Base-by-base conservation (phyloP, 2,888 invertebrate species). In the Meliscaeva auricollis region DNA sequence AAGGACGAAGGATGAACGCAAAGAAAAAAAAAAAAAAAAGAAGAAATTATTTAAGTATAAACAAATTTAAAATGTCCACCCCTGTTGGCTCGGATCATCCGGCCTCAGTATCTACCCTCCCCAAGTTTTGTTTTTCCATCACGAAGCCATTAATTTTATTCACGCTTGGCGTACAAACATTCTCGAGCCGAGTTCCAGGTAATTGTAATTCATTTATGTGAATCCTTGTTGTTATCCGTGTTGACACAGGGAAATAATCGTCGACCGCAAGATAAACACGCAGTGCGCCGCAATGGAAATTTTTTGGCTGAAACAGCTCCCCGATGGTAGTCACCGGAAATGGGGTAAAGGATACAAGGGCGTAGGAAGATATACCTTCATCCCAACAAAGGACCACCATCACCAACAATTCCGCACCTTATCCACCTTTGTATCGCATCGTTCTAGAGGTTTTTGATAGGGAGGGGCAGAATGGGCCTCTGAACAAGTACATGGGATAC, bases 171-270 rank as follows among this genome's bases (percentile, higher is more conserved):
- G 77, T 81, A 85, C 69, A 81, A 77, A 77, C 85, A 73, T 68
- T 76, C 52, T 75, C 58, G 52, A 30, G 60, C 48, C 54, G 50
- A 46, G 72, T 62, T 56, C 46, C 17, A 85, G 85, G 85, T 85
- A 81, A 85, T 85, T 85, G 81, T 85, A 81, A 85, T 85, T 85
- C 85, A 85, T 85, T 85, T 85, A 85, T 85, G 81, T 76, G 85
- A 85, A 85, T 85, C 85, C 85, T 85, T 85, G 85, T 85, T 85
- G 85, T 85, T 85, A 85, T 85, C 85, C 85, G 85, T 85, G 85
- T 85, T 85, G 85, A 85, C 85, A 85, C 81, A 85, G 85, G 85
- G 81, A 85, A 85, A 85, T 85, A 85, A 85, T 85, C 85, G 85
- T 85, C 85, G 85, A 85, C 85, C 85, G 85, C 85, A 85, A 77